Conservation (phyloP, 2,888 invertebrate species). For the Doris montereyensis region DNA sequence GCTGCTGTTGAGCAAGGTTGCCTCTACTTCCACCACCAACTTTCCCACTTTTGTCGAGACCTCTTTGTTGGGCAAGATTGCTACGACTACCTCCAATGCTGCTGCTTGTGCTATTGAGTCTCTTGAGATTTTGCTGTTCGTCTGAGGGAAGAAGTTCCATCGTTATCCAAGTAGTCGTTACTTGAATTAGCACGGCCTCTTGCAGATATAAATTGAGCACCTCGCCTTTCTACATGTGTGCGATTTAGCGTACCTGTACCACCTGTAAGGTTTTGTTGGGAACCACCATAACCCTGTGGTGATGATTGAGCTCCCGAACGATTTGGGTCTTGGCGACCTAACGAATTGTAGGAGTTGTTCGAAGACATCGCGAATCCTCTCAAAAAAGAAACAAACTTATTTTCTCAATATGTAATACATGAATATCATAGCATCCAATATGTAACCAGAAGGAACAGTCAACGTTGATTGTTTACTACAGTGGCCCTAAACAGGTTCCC, state of each 20-base stretch:
- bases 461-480: too few relatives aligned
- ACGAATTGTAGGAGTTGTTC: neutral
- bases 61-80: conserved; percentile 11
- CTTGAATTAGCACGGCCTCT: conserved; percentile 30
- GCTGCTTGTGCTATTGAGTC: conserved; percentile 33
- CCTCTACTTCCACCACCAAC: neutral
- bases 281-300: conserved; percentile 21
- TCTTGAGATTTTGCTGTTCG: conserved; percentile 36
- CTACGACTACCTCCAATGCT: conserved; percentile 23
- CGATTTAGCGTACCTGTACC: conserved; percentile 33
- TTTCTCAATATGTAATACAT: too few relatives aligned
- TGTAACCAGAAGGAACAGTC: too few relatives aligned
- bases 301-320: conserved; percentile 13
- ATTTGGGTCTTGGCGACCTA: neutral
- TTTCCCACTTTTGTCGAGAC: neutral
- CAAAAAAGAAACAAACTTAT: too few relatives aligned
- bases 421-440: too few relatives aligned
- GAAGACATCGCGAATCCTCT: conserved; percentile 18
- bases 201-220: conserved; percentile 36
- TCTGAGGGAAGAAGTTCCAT: conserved; percentile 19
- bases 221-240: conserved; percentile 35
- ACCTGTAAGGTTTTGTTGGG: conserved; percentile 32
- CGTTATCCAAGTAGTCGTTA: neutral
- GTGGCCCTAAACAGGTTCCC: too few relatives aligned
- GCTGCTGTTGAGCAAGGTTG: neutral